Evolutionary conservation across 2,888 invertebrate species (phyloP).

Genomic region (Octodonta nipae): DNA sequence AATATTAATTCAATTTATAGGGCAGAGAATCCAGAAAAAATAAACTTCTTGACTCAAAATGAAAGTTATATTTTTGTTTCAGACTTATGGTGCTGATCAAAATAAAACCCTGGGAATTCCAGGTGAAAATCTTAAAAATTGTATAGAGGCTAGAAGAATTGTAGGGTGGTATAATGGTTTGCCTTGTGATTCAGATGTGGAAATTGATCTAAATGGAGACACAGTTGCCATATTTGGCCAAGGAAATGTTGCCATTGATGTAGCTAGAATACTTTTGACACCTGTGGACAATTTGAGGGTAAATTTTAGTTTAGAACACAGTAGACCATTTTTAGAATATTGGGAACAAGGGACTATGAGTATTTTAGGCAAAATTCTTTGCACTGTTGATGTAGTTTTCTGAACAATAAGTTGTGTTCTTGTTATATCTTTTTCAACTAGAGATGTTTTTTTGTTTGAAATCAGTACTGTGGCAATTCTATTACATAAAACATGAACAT

Average conservation of each 20-base stretch:
- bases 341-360: no score
- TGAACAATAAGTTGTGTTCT: no score
- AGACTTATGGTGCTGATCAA: slow-evolving; percentile 86
- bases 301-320: slow-evolving; percentile 12
- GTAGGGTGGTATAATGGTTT: slow-evolving; percentile 98
- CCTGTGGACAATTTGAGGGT: slow-evolving; percentile 69
- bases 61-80: slow-evolving; percentile 24
- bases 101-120: slow-evolving; percentile 68
- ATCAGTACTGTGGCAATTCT: no score
- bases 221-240: slow-evolving; percentile 79
- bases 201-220: slow-evolving; percentile 45
- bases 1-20: no score
- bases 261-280: slow-evolving; percentile 82
- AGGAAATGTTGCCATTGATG: slow-evolving; percentile 97
- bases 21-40: no score
- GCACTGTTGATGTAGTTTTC: no score
- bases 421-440: no score
- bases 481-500: no score
- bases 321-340: background rate
- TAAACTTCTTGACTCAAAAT: no score
- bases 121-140: slow-evolving; percentile 66
- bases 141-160: slow-evolving; percentile 78
- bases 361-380: no score
- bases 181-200: slow-evolving; percentile 59
- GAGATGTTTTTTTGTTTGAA: no score